A percentile compares a stretch with the other conserved stretches of the same genome.
Conservation (phyloP, 92 coral and sea anemone genomes). For the Porites evermanni region DNA sequence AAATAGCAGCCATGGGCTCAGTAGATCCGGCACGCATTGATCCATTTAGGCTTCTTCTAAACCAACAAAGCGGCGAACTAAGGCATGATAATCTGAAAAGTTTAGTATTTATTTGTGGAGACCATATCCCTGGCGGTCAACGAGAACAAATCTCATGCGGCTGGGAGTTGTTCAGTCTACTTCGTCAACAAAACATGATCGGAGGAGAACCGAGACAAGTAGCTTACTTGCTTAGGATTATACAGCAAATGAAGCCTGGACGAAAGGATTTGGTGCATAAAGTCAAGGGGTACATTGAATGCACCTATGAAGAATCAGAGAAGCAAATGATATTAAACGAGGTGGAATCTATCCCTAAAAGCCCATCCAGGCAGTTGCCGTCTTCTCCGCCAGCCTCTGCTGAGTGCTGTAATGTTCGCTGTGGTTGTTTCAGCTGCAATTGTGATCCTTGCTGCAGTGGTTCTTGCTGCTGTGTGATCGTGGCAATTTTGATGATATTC, state of each 20-base stretch:
- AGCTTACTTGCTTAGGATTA: constrained; percentile 49
- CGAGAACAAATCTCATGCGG: constrained; percentile 72
- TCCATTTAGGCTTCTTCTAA: constrained; percentile 77
- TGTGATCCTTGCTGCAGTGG: constrained; percentile 15
- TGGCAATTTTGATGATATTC: not conserved
- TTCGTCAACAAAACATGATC: constrained; percentile 68
- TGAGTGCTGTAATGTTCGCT: constrained; percentile 5
- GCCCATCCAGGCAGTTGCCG: no score
- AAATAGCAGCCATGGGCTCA: no score
- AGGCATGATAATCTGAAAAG: constrained; percentile 64
- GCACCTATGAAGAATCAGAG: constrained; percentile 39
- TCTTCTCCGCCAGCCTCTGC: not conserved
- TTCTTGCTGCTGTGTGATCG: constrained; percentile 16
- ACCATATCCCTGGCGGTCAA: constrained; percentile 54
- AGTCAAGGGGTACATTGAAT: constrained; percentile 65
- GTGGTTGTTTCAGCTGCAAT: constrained; percentile 2
- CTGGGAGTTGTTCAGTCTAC: constrained; percentile 66
- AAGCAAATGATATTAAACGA: constrained; percentile 7
- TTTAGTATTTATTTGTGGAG: constrained; percentile 64
- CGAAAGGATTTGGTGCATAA: constrained; percentile 68
- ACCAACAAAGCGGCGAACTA: constrained; percentile 78
- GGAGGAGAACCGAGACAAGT: constrained; percentile 69
- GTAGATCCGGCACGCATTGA: constrained; percentile 7
- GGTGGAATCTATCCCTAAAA: not conserved
- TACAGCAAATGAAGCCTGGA: constrained; percentile 69